Evolutionary conservation across 2,888 invertebrate species (phyloP), one percentile per base, ranked within the genome.

Genomic region (Coelinius sp.): DNA sequence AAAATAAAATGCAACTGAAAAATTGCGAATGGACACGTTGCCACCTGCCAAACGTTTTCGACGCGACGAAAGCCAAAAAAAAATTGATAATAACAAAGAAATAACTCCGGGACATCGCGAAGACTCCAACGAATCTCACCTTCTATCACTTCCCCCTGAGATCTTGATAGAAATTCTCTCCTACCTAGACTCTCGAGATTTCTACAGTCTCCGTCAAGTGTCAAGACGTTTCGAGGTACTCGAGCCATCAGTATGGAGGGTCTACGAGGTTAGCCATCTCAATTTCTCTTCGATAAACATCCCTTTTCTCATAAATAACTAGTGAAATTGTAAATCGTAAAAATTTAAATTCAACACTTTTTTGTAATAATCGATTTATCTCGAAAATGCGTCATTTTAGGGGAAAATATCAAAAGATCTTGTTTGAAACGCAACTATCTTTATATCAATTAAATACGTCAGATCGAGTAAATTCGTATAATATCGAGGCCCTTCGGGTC

Each of bases 161-260:
- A 78, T 85, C 46, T 75, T 82, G 8, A 67, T 81, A 6, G 73
- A 82, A 62, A 83, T 85, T 12, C 68, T 85, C 49, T 78, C 80
- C 2, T 82, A 82, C 67, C 78, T 84, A 0, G 59, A 75, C n/a
- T 67, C 62, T 38, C 71, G 74, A 3, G 83, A 84, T 65, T 76
- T 85, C 3, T 71, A 75, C 49, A 70, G 70, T n/a, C 31, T 85
- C 2, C 68, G 77, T 4, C 67, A 71, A 12, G 83, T 84, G 0
- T 83, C 79, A 17, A 74, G 27, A n/a, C 77, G 76, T 12, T 84
- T 85, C 62, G 71, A 79, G 24, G 66, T 68, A 3, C 69, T 84
- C 27, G 82, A 82, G 24, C 83, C 83, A 7, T 70, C 72, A 3
- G 59, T 83, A 24, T 84, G 82, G 83, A 79, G 78, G 73, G 73